Conservation (phyloP, 2,797 vertebrate species). For the Artibeus lituratus region DNA sequence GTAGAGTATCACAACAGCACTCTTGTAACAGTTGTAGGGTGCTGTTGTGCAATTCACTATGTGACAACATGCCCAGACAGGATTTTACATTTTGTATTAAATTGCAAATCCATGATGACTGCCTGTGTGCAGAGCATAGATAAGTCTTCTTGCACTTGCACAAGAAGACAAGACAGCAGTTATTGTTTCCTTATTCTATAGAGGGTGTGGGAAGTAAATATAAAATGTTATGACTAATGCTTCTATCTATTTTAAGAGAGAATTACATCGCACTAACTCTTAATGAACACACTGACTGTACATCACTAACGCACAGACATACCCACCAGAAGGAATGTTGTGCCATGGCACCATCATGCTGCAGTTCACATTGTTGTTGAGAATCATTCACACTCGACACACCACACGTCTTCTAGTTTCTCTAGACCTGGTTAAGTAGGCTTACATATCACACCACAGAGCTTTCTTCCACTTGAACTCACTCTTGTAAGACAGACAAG, state of each 20-base stretch:
- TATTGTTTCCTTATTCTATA: background rate
- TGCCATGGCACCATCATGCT: too few relatives aligned
- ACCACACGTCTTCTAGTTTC: background rate
- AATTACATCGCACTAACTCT: background rate
- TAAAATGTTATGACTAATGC: background rate
- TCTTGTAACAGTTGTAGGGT: accelerated
- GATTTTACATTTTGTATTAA: background rate
- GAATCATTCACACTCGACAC: background rate
- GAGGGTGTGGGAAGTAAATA: background rate
- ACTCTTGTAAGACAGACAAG: background rate
- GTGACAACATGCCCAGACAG: background rate
- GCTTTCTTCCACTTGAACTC: background rate
- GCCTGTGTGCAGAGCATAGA: background rate
- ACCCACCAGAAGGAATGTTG: background rate
- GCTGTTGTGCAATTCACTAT: background rate
- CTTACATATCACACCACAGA: background rate
- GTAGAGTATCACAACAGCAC: accelerated
- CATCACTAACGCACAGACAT: background rate
- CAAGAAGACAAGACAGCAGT: background rate
- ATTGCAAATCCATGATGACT: background rate
- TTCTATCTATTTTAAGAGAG: background rate
- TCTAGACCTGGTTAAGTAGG: background rate
- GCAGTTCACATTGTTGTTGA: background rate
- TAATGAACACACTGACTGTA: background rate
- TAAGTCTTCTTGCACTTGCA: background rate